Evolutionary conservation across 2,888 invertebrate species (phyloP).

Genomic region (Brachyopa scutellaris): DNA sequence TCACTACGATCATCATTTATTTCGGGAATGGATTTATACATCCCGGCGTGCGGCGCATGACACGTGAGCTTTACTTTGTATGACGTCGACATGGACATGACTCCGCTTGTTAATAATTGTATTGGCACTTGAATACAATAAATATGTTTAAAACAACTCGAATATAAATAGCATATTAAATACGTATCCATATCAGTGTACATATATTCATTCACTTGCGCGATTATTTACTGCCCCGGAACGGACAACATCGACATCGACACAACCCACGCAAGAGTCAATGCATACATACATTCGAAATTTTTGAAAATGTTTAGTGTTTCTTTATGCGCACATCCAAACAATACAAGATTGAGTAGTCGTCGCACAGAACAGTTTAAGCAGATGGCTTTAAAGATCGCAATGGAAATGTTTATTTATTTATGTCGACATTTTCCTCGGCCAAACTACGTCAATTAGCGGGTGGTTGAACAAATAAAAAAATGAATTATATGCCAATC

Average conservation of each 20-base stretch:
- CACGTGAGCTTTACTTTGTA: slow-evolving; percentile 9
- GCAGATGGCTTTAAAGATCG: slow-evolving; percentile 45
- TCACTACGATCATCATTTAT: slow-evolving; percentile 48
- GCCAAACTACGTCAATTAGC: slow-evolving; percentile 53
- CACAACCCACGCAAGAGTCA: slow-evolving; percentile 75
- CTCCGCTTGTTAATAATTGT: slow-evolving; percentile 38
- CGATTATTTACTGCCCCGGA: slow-evolving; percentile 65
- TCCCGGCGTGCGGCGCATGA: background rate
- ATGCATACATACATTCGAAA: too few relatives aligned
- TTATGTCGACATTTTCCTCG: slow-evolving; percentile 6
- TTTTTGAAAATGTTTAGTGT: slow-evolving; percentile 55
- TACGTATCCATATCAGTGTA: background rate
- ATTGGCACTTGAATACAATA: slow-evolving; percentile 41
- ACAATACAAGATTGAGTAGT: slow-evolving; percentile 48
- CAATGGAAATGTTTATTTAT: slow-evolving; percentile 22
- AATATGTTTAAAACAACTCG: background rate
- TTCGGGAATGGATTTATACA: slow-evolving; percentile 26
- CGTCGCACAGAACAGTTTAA: background rate
- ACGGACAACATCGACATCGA: slow-evolving; percentile 19
- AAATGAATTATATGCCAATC: slow-evolving; percentile 55
- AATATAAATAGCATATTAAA: slow-evolving; percentile 1
- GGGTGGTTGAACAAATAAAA: slow-evolving; percentile 38
- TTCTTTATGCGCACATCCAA: slow-evolving; percentile 29
- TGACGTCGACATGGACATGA: slow-evolving; percentile 9
- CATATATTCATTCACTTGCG: slow-evolving; percentile 47